Evolutionary conservation across 1,140 invertebrate species (phyloP), one percentile per base, ranked within the genome.

Genomic region (Dolichoris vasculosae): DNA sequence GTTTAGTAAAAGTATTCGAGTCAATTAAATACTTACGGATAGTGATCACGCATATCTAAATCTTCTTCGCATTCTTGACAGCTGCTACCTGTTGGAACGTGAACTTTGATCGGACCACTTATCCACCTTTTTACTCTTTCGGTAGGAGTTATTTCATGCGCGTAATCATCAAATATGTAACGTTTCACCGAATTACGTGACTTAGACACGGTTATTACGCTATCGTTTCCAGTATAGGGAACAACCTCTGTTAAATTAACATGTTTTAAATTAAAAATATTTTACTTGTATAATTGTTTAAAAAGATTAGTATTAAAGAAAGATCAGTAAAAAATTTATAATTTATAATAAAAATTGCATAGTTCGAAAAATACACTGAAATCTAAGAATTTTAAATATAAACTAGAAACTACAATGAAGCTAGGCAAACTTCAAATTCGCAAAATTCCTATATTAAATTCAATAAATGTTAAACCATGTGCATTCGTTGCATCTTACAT

Each of bases 11-110:
- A 73, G 7, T 11, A n/a, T 73, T 40, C 43, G n/a, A 86, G 85
- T 59, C 84, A 77, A 85, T 63, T 87, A 75, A 87, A 77, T 85
- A 92, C 95, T 94, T 93, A 96, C 96, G 95, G 93, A 92, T 95
- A 97, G 92, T 96, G 96, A 87, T 95, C 94, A 30, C 95, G 92
- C 86, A 94, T 93, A 26, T 95, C 94, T 32, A 97, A 93, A 59
- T 95, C 94, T n/a, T 94, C 94, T 88, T 95, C 95, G 89, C 96
- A 97, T 90, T 97, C 96, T 80, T 95, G 94, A 89, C 96, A 97
- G 11, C 94, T 88, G 17, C 90, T 89, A 78, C 90, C 89, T 20
- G 43, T 86, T 0, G 81, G 84, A 1, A 87, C 85, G n/a, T 89
- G 84, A 11, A 94, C 87, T 51, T 78, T 87, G 23, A 94, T 88